phyloP scores from a whole-genome alignment of 2,113 vertebrate species.

The Hydrochoerus hydrochaeris region DNA sequence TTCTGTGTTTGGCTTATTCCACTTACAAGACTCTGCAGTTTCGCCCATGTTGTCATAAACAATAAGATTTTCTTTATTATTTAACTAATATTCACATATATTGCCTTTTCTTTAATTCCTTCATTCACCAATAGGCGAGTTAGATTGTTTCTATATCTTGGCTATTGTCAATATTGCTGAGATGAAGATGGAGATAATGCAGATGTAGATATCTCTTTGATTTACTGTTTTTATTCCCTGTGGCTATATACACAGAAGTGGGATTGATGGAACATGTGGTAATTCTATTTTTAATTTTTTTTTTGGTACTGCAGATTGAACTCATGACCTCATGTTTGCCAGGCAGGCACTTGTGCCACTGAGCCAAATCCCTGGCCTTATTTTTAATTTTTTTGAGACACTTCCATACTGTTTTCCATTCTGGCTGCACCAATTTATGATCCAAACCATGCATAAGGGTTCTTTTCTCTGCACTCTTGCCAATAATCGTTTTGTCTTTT shows the following conservation, averaged over 20 bases:
- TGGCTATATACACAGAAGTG: not conserved
- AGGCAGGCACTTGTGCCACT: no score
- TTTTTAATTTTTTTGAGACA: no score
- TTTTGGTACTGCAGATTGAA: no score
- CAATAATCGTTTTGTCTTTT: not conserved
- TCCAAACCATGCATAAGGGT: not conserved
- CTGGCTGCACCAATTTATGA: no score
- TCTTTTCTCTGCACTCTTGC: not conserved
- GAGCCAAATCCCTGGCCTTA: no score
- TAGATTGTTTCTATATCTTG: not conserved
- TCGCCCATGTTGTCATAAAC: not conserved
- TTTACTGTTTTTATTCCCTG: not conserved
- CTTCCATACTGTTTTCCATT: not conserved
- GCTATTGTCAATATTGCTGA: not conserved
- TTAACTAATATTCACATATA: not conserved
- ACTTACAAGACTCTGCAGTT: not conserved
- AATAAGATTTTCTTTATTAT: not conserved
- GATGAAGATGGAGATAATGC: not conserved
- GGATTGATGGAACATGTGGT: no score
- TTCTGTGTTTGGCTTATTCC: not conserved
- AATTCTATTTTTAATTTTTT: no score
- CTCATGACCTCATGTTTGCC: no score
- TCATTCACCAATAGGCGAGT: not conserved
- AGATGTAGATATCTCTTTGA: not conserved
- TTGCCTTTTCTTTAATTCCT: not conserved